Evolutionary conservation across 2,888 invertebrate genomes (phyloP), one percentile per base, ranked within the genome.

Genomic region (Clunio marinus): DNA sequence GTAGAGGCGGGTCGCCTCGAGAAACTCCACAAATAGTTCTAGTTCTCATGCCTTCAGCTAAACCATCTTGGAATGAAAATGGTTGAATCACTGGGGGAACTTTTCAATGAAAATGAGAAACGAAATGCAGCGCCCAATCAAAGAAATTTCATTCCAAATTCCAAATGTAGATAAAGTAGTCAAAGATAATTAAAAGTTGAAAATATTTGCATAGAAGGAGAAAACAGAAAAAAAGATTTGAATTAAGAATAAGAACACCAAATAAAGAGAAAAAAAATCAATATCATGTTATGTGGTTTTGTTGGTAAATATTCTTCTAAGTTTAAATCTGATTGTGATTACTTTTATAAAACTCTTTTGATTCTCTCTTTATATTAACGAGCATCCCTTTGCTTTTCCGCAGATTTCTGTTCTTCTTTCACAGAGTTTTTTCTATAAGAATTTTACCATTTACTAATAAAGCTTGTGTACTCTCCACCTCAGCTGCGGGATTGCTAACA

Each of bases 61-160:
- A 85, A 79, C 88, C 88, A 81, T 88, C 88, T 86, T 88, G 87
- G 83, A 89, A 89, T 83, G 84, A 84, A 85, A 89, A 89, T 81
- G 89, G 88, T 84, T 88, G 88, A 84, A 89, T 88, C 83, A 87
- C 87, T 81, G 89, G 89, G 81, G 89, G 89, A 84, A 89, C 89
- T 89, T 20, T 58, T 60, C 20, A 17, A 22, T 51, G 20, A 2
- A 51, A 51, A 51, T n/a, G n/a, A n/a, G n/a, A n/a, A n/a, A n/a
- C n/a, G n/a, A n/a, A n/a, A n/a, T n/a, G n/a, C n/a, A n/a, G n/a
- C n/a, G 51, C 13, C n/a, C 41, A n/a, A 51, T 17, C 51, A 51
- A 51, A 22, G 17, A 22, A 17, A 3, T 51, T 51, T 17, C n/a
- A n/a, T 51, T 51, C 51, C 51, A 22, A n/a, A n/a, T n/a, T n/a